Conservation (phyloP, 2,113 vertebrate genomes). For the Leptobrachium ailaonicum region DNA sequence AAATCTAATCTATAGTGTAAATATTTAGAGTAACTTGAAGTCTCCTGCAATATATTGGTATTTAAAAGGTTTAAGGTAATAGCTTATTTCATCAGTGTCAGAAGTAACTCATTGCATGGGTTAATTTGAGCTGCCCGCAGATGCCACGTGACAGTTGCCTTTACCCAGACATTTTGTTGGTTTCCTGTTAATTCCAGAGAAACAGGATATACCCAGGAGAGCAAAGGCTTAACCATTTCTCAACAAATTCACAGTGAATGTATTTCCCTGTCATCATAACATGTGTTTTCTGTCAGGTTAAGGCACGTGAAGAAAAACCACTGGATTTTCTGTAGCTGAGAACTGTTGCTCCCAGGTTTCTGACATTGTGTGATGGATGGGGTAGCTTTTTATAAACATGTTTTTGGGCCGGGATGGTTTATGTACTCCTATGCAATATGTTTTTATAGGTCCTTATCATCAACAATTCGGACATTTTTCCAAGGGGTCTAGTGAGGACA, state of each 20-base stretch:
- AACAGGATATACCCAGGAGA: slow-evolving; percentile 35
- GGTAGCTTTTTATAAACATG: background rate
- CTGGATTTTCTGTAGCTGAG: background rate
- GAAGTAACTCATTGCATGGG: too few relatives aligned
- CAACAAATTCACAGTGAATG: background rate
- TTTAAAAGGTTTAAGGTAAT: too few relatives aligned
- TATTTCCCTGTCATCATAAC: background rate
- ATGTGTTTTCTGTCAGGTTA: slow-evolving; percentile 36
- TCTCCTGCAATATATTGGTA: too few relatives aligned
- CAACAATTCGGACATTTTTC: too few relatives aligned
- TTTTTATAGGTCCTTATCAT: background rate
- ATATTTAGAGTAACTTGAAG: too few relatives aligned
- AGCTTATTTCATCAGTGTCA: too few relatives aligned
- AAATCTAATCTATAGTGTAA: too few relatives aligned
- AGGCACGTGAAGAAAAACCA: background rate
- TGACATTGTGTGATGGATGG: slow-evolving; percentile 14
- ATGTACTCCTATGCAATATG: background rate
- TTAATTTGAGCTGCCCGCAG: background rate
- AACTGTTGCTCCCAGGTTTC: background rate
- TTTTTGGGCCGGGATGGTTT: too few relatives aligned
- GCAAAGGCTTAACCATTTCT: slow-evolving; percentile 3
- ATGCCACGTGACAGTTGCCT: slow-evolving; percentile 23
- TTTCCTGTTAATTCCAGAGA: slow-evolving; percentile 26
- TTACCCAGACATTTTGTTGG: slow-evolving; percentile 10
- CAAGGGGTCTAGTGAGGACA: too few relatives aligned